These are phyloP conservation scores for Microcebus ravelobensis DNA, from an alignment of 2,113 vertebrate genomes.

Conservation along the genomic window DNA sequence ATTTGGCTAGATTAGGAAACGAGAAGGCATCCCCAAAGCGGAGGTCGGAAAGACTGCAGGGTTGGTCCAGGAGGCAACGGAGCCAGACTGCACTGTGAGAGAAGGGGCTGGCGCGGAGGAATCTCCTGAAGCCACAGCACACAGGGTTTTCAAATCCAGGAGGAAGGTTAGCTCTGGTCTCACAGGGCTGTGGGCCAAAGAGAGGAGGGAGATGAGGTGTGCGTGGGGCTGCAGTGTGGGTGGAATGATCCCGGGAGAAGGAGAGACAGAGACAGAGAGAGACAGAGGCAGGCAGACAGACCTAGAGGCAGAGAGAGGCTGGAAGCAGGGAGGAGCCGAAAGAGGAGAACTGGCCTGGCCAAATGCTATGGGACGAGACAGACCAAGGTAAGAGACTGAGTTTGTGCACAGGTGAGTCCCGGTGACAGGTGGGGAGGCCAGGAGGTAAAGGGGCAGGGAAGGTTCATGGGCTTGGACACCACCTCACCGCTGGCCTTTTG, in stretches of 20 bases:
- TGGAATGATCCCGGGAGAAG: neutral
- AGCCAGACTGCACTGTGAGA: neutral
- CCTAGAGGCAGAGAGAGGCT: neutral
- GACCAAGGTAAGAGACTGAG: neutral
- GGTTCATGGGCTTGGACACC: neutral
- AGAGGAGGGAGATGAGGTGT: neutral
- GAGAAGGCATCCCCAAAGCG: neutral
- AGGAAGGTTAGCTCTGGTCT: neutral
- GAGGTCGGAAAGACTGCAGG: too few relatives aligned
- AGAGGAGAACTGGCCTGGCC: neutral
- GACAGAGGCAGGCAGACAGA: neutral
- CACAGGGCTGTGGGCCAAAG: neutral
- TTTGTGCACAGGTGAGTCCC: neutral
- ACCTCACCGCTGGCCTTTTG: neutral
- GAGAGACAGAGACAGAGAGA: neutral
- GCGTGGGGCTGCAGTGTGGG: neutral
- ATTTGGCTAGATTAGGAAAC: neutral
- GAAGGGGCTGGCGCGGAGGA: rapidly evolving
- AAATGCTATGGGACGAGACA: neutral
- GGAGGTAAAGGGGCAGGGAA: rapidly evolving
- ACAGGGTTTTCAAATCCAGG: neutral
- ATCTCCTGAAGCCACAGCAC: neutral
- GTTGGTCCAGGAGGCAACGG: rapidly evolving
- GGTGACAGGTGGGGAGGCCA: neutral
- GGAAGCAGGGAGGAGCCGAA: neutral